Conservation (phyloP, 2,113 vertebrate genomes). For the Camelus dromedarius region DNA sequence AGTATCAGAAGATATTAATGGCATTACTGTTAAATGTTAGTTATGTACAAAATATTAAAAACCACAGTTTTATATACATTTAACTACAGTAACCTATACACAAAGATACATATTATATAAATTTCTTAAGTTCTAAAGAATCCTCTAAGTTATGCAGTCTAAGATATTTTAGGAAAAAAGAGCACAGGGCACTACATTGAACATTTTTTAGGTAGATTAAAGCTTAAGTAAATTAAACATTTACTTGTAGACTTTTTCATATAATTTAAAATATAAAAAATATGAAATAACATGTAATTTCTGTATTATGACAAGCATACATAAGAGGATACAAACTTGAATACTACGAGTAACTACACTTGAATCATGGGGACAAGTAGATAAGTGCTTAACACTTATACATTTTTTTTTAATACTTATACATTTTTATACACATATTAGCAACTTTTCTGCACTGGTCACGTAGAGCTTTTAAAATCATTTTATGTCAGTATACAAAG, state of each 20-base stretch:
- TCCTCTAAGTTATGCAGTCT: neutral
- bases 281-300: neutral
- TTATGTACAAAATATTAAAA: neutral
- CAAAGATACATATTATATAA: neutral
- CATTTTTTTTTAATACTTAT: neutral
- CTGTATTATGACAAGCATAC: neutral
- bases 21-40: neutral
- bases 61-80: neutral
- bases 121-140: neutral
- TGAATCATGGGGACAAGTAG: neutral
- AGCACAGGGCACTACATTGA: neutral
- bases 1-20: neutral
- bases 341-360: neutral
- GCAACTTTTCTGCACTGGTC: neutral
- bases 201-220: neutral
- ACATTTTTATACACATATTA: neutral
- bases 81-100: neutral
- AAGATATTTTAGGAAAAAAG: neutral
- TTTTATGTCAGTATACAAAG: neutral
- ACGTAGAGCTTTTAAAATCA: neutral
- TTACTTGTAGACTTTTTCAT: neutral
- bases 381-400: too few relatives aligned
- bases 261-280: neutral
- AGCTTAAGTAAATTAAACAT: neutral
- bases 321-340: neutral